phyloP scores from a whole-genome alignment of 2,113 vertebrate genomes.

The Riparia riparia region DNA sequence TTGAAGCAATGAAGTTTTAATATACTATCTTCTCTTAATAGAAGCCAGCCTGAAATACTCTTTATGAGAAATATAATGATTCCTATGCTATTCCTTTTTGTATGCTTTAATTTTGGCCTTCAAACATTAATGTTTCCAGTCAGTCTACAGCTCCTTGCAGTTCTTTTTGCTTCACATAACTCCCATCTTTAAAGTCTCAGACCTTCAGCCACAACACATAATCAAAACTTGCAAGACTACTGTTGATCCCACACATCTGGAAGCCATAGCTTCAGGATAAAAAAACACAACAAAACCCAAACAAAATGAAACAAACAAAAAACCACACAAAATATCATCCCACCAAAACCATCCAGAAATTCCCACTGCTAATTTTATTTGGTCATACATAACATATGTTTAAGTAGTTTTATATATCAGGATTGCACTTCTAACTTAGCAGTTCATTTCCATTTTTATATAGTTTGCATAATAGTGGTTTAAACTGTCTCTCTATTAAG shows the following conservation, averaged over 20 bases:
- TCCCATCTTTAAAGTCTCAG: neutral
- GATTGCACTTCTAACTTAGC: neutral
- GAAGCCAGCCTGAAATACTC: neutral
- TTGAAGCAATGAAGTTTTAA: neutral
- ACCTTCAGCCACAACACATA: neutral
- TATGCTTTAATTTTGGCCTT: neutral
- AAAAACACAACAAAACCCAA: neutral
- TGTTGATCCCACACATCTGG: neutral
- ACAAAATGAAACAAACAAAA: neutral
- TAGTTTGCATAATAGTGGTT: neutral
- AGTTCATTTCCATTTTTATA: neutral
- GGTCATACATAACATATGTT: fast-evolving
- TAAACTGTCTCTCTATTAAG: neutral
- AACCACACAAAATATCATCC: neutral
- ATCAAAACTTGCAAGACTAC: neutral
- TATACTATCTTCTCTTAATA: neutral
- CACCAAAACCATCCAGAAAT: neutral
- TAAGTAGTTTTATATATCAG: neutral
- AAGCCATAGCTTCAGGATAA: neutral
- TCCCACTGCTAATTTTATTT: neutral
- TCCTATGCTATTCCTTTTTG: neutral
- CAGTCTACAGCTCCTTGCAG: neutral
- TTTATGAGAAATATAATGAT: neutral
- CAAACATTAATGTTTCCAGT: neutral
- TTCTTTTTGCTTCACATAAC: neutral